Conservation (phyloP, 1,140 invertebrate species). For the Thaumetopoea pityocampa region DNA sequence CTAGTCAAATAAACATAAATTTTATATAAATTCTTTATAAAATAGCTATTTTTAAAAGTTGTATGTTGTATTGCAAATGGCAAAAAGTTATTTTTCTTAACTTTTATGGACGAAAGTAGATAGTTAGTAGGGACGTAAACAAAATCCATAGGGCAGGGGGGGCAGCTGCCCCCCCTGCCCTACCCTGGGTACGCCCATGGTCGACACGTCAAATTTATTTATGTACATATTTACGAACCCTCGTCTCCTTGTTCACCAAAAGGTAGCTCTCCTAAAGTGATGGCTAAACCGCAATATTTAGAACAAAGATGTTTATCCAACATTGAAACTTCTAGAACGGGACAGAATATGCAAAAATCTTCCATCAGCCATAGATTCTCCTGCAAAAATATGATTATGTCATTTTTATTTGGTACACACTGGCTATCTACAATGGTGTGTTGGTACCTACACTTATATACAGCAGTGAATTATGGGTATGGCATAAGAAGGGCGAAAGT, state of each 20-base stretch:
- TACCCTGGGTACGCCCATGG: no score
- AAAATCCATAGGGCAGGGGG: no score
- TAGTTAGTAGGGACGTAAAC: no score
- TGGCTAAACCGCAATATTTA: conserved; percentile 40
- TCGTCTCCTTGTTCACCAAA: conserved; percentile 21
- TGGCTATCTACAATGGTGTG: no score
- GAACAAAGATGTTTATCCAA: conserved; percentile 29
- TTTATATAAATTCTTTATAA: not conserved
- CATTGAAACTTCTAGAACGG: conserved; percentile 54
- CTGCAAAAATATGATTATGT: conserved; percentile 17
- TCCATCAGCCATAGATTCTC: conserved; percentile 43
- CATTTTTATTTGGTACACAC: not conserved
- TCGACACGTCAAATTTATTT: not conserved
- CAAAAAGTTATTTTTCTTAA: no score
- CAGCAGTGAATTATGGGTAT: no score
- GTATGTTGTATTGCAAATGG: no score
- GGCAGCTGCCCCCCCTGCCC: no score
- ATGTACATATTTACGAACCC: conserved; percentile 24
- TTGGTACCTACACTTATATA: no score
- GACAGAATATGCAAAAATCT: conserved; percentile 45
- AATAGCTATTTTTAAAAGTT: not conserved
- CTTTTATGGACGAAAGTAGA: no score
- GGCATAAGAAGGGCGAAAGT: no score
- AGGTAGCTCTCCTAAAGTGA: conserved; percentile 47
- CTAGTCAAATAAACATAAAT: no score